Evolutionary conservation across 2,113 vertebrate genomes (phyloP).

Genomic region (Corapipo altera): DNA sequence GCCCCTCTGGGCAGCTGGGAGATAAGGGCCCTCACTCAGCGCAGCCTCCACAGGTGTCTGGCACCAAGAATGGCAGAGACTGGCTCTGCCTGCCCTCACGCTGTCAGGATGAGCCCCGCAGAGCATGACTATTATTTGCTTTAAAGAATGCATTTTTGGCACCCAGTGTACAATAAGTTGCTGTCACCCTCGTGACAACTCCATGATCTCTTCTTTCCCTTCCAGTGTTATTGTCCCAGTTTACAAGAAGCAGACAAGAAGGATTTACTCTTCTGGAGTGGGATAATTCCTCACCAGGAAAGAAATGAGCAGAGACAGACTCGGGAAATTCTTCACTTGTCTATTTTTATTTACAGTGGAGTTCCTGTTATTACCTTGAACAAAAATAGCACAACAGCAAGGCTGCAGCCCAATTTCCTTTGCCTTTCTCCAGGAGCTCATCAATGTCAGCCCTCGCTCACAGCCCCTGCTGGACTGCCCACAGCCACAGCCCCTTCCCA

Average conservation of each 20-base stretch:
- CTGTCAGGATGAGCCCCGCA: not conserved
- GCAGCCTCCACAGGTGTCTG: fast-evolving
- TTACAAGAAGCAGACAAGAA: slow-evolving; percentile 49
- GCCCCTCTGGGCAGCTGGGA: fast-evolving
- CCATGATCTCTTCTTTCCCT: slow-evolving; percentile 7
- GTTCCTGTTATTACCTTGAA: slow-evolving; percentile 65
- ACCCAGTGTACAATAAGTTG: not conserved
- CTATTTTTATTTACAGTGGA: slow-evolving; percentile 60
- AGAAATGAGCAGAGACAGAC: slow-evolving; percentile 23
- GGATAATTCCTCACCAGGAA: slow-evolving; percentile 42
- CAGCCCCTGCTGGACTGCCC: not conserved
- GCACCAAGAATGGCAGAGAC: fast-evolving
- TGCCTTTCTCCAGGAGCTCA: not conserved
- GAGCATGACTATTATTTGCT: not conserved
- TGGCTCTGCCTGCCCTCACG: not conserved
- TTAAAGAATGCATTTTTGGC: slow-evolving; percentile 15
- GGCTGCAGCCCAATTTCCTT: slow-evolving; percentile 17
- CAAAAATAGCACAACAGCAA: slow-evolving; percentile 46
- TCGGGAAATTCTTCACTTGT: slow-evolving; percentile 50
- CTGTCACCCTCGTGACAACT: not conserved
- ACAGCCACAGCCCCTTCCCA: not conserved
- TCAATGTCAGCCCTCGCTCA: not conserved
- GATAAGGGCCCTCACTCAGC: not conserved
- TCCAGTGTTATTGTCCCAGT: slow-evolving; percentile 32
- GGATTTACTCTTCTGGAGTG: slow-evolving; percentile 19